Evolutionary conservation across 2,797 vertebrate species (phyloP), one percentile per base, ranked within the genome.

Genomic region (Gallirallus australis): DNA sequence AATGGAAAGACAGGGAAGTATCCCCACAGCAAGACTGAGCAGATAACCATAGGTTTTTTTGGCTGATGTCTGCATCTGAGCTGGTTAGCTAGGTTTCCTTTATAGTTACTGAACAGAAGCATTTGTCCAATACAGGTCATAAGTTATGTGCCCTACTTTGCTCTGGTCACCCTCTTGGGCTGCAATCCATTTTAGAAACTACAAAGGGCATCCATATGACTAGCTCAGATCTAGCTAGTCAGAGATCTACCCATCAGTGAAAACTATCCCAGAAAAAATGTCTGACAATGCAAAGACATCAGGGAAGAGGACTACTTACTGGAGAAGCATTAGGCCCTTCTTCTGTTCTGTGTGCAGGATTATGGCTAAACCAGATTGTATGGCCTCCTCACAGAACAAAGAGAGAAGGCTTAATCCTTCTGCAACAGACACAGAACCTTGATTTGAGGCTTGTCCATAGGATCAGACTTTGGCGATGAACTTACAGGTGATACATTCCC

Each of bases 51-150:
- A 40, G 24, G 4, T 11, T 52, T 69, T 54, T 53, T 66, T 39
- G 50, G 19, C 56, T 90, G 54, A 17, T 50, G 31, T 15, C 57
- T 60, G 3, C 18, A 42, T 57, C 39, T 45, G 42, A 70, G 16
- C 14, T 64, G 57, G 7, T 69, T 60, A 11, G 39, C 30, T 42
- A 54, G 21, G 42, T 35, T 85, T 78, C n/a, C 39, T 20, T 63
- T 40, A 21, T 2, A 78, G 40, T 7, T 39, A 40, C 16, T 19
- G 33, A 63, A 66, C 6, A 60, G n/a, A 73, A 93, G 14, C 28
- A 40, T 27, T 84, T 61, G 8, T n/a, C 27, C 0, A 0, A 79
- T 5, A 40, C 0, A 0, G 7, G 15, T 50, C 20, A 8, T 31
- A 45, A 15, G 12, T 73, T 48, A 33, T 1, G 0, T 35, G 31